phyloP scores from a whole-genome alignment of 64 coral and sea anemone genomes.

The Dendrophyllia cribrosa region DNA sequence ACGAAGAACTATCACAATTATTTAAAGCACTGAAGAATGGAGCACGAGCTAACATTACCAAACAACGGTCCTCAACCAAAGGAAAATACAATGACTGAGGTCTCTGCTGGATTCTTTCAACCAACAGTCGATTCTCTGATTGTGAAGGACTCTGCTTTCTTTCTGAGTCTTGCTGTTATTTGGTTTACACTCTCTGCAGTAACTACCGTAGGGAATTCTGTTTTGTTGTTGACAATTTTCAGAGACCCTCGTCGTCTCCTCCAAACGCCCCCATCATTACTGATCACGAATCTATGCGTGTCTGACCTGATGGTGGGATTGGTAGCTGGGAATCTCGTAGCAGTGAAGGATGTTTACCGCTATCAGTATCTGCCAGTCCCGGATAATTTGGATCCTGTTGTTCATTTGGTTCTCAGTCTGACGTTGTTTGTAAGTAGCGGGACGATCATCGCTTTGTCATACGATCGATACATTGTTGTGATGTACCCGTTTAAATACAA shows the following conservation, averaged over 20 bases:
- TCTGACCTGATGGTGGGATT: slow-evolving; percentile 22
- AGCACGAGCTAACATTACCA: no score
- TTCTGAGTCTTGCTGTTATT: not conserved
- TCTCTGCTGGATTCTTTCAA: not conserved
- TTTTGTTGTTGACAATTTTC: slow-evolving; percentile 31
- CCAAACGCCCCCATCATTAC: slow-evolving; percentile 22
- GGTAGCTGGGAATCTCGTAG: slow-evolving; percentile 1
- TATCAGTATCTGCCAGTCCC: not conserved
- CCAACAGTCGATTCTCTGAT: not conserved
- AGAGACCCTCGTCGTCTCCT: slow-evolving; percentile 27
- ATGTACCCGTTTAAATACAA: slow-evolving; percentile 34
- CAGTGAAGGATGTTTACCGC: slow-evolving; percentile 26
- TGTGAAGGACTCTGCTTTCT: not conserved
- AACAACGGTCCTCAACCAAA: not conserved
- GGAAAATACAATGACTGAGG: not conserved
- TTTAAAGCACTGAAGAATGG: not conserved
- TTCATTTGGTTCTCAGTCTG: slow-evolving; percentile 21
- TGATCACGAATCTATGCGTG: slow-evolving; percentile 24
- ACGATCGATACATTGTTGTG: slow-evolving; percentile 29
- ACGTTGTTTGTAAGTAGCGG: slow-evolving; percentile 41
- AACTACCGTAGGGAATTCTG: not conserved
- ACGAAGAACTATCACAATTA: no score
- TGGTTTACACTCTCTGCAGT: not conserved
- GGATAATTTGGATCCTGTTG: not conserved
- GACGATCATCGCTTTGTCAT: slow-evolving; percentile 24